These are phyloP conservation scores for Spilosoma lubricipeda DNA, from an alignment of 2,888 invertebrate species.

Conservation along the genomic window DNA sequence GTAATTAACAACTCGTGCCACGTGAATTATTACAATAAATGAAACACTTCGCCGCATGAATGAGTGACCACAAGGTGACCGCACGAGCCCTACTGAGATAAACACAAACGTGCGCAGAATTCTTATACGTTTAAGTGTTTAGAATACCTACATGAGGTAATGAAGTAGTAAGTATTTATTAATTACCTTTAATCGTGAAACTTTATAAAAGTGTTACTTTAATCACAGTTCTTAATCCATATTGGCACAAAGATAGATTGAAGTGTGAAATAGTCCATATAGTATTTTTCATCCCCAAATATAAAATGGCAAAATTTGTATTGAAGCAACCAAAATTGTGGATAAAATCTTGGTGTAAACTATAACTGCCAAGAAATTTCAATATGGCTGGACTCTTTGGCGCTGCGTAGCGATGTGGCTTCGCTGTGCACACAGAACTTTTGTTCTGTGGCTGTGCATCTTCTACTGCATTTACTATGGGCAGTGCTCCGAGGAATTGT, in stretches of 20 bases:
- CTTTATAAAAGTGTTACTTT: background rate
- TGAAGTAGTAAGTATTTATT: background rate
- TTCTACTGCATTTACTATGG: too few relatives aligned
- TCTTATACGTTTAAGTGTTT: background rate
- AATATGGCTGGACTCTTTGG: too few relatives aligned
- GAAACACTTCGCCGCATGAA: background rate
- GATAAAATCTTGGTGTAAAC: too few relatives aligned
- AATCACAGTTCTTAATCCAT: background rate
- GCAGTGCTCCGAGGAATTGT: too few relatives aligned
- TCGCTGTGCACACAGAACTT: too few relatives aligned
- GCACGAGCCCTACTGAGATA: conserved; percentile 5
- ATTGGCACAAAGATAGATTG: background rate
- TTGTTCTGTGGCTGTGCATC: too few relatives aligned
- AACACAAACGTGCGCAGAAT: background rate
- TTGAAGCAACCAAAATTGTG: background rate
- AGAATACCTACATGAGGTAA: background rate
- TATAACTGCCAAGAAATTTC: too few relatives aligned
- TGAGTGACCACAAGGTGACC: conserved; percentile 5
- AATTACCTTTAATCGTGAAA: background rate
- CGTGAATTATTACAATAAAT: background rate
- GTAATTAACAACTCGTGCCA: background rate
- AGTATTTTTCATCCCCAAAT: background rate
- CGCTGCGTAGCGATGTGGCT: too few relatives aligned
- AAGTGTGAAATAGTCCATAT: background rate
- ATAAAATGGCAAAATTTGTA: background rate